Conservation (phyloP, 1,140 invertebrate species). For the Pectinophora gossypiella region DNA sequence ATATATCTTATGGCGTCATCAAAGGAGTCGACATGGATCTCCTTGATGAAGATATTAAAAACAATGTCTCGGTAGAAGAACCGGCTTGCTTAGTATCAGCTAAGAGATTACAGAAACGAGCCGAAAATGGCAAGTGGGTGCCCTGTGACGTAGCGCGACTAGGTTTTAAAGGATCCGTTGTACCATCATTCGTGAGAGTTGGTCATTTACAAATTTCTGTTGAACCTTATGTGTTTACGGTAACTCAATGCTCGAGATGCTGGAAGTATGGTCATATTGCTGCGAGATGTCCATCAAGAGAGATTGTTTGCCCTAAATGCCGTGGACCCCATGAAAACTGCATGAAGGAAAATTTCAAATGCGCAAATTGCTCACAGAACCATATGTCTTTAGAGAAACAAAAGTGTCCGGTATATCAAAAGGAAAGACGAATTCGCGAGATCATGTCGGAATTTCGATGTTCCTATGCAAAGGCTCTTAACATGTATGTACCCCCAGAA, state of each 20-base stretch:
- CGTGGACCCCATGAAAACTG: background rate
- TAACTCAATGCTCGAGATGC: too few species aligned
- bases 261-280: background rate
- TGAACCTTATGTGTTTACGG: too few species aligned
- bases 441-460: constrained; percentile 1
- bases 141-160: background rate
- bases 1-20: background rate
- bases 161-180: background rate
- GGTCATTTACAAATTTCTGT: background rate
- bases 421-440: constrained; percentile 3
- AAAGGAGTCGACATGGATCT: background rate
- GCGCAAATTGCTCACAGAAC: constrained; percentile 1
- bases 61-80: background rate
- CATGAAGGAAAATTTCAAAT: background rate
- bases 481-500: background rate
- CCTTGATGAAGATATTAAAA: background rate
- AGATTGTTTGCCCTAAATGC: constrained; percentile 8
- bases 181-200: background rate
- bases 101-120: background rate
- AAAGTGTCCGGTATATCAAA: constrained; percentile 1
- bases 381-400: constrained; percentile 6
- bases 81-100: background rate
- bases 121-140: background rate
- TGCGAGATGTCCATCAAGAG: background rate
- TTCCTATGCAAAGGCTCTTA: background rate